These are phyloP conservation scores for Triplophysa bombifrons DNA, from an alignment of 2,797 vertebrate species.

Conservation along the genomic window DNA sequence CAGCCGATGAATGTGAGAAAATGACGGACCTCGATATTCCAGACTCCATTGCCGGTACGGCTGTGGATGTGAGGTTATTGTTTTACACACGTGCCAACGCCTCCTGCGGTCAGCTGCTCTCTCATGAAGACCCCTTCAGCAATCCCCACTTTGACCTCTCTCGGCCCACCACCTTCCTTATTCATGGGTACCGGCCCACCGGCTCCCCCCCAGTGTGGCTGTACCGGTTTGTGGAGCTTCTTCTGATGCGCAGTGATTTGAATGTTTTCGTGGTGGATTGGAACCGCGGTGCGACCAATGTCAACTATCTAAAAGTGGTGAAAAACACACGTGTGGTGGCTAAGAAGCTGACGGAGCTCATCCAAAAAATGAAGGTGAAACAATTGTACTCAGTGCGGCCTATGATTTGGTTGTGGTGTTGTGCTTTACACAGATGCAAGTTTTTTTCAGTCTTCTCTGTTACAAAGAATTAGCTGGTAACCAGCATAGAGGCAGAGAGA, in stretches of 20 bases:
- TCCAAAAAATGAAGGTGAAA: conserved; percentile 83
- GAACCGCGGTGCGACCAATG: conserved; percentile 88
- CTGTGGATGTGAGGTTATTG: conserved; percentile 75
- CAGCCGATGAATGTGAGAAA: conserved; percentile 73
- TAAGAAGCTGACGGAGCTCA: conserved; percentile 74
- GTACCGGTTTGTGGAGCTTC: conserved; percentile 56
- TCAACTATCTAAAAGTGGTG: conserved; percentile 81
- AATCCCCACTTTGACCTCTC: conserved; percentile 68
- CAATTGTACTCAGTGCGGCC: neutral
- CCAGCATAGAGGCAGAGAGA: too few species aligned
- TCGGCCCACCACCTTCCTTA: conserved; percentile 81
- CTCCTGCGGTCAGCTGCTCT: conserved; percentile 76
- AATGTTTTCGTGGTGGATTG: conserved; percentile 92
- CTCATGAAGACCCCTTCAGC: conserved; percentile 68
- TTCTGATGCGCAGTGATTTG: conserved; percentile 75
- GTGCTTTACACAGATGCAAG: too few species aligned
- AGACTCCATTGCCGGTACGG: conserved; percentile 80
- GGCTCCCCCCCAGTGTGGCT: conserved; percentile 86
- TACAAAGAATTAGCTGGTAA: too few species aligned
- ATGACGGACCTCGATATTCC: conserved; percentile 81
- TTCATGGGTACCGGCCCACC: conserved; percentile 89
- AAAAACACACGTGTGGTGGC: conserved; percentile 80
- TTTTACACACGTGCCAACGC: conserved; percentile 79
- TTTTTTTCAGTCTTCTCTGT: too few species aligned
- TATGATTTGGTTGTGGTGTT: neutral